These are phyloP conservation scores for Aspidiotus destructor DNA, from an alignment of 2,888 invertebrate species.

Conservation along the genomic window DNA sequence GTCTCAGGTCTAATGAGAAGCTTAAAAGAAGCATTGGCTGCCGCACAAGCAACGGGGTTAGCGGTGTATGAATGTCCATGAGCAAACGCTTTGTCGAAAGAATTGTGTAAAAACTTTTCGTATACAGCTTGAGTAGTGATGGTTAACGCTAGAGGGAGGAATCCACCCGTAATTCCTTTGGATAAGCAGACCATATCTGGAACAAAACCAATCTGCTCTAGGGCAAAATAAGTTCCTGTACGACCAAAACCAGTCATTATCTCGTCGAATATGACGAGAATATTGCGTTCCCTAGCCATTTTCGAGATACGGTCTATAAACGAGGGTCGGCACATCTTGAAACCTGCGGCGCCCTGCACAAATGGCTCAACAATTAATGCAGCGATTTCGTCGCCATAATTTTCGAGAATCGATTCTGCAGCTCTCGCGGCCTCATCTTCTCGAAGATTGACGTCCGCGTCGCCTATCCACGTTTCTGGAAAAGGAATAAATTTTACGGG, in stretches of 20 bases:
- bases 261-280: conserved; percentile 30
- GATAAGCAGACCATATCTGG: conserved; percentile 31
- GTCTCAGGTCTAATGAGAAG: conserved; percentile 8
- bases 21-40: conserved; percentile 21
- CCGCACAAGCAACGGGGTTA: conserved; percentile 31
- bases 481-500: conserved; percentile 17
- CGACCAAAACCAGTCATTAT: conserved; percentile 26
- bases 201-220: conserved; percentile 19
- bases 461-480: conserved; percentile 30
- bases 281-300: conserved; percentile 7
- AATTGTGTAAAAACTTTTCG: conserved; percentile 15
- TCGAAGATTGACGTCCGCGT: conserved; percentile 12
- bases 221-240: conserved; percentile 26
- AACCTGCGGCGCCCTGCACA: conserved; percentile 28
- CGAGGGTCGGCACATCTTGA: conserved; percentile 26
- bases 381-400: conserved; percentile 9
- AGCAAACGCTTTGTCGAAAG: conserved; percentile 21
- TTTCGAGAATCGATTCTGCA: conserved; percentile 1
- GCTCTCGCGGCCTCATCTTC: conserved; percentile 6
- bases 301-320: conserved; percentile 5
- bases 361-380: conserved; percentile 28
- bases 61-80: conserved; percentile 33
- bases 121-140: conserved; percentile 22
- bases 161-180: conserved; percentile 29
- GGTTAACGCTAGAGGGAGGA: conserved; percentile 27